Evolutionary conservation across 2,888 invertebrate species (phyloP), one percentile per base, ranked within the genome.

Genomic region (Acanthosoma haemorrhoidale): DNA sequence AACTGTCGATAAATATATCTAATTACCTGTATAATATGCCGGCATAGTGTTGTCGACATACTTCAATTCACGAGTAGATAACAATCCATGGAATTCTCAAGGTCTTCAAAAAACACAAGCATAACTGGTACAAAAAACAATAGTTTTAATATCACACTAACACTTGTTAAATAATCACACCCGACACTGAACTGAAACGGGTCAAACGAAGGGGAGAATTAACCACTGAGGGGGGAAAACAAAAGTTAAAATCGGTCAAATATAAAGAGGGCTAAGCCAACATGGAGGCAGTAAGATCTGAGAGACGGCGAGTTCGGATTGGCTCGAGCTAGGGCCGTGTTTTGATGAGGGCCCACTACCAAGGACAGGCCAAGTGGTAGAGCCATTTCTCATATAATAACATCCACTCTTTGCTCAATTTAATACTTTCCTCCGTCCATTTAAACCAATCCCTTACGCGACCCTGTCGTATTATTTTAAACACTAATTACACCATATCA

Each of bases 1-100:
- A 32, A 36, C 16, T 34, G 15, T 60, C 32, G 8, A 4, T 29
- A 32, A 34, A 34, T 34, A 60, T 15, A 34, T 21, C 15, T 21
- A 18, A 13, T 67, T 51, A 67, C 67, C 67, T 67, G 43, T 31
- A 21, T 51, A 16, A 51, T 32, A 67, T 57, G 67, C 67, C 67
- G 67, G 67, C 67, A 67, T 67, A 67, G 31, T 67, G 67, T 67
- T 67, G 67, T 67, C 67, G 43, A 67, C 67, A 67, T 67, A 51
- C 38, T 67, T 66, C 57, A 57, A 51, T 21, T 43, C 57, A 67
- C 1, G 13, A 38, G 67, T 4, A 51, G 57, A 34, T 43, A 67
- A 67, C 67, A 67, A 67, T 57, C 67, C 67, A 43, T 51, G 67
- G 15, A 31, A 57, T 57, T 67, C 57, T 67, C 67, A 67, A 67